Evolutionary conservation across 2,797 vertebrate species (phyloP).

Genomic region (Amblyraja radiata): DNA sequence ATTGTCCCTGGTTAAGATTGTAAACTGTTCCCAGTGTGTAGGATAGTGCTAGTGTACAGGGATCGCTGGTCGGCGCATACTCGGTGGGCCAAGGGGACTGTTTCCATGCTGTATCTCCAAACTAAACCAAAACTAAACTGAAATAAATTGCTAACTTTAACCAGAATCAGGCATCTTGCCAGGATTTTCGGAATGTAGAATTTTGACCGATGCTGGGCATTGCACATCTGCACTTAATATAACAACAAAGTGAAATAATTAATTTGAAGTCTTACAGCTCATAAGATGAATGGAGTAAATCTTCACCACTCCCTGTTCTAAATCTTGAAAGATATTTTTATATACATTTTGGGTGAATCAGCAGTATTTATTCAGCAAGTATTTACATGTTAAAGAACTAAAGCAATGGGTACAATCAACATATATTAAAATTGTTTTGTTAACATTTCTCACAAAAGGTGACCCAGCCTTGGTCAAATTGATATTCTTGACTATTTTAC

Average conservation of each 20-base stretch:
- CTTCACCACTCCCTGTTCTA: not conserved
- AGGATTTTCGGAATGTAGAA: not conserved
- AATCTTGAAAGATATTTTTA: not conserved
- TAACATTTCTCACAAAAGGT: not conserved
- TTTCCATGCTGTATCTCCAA: too few relatives aligned
- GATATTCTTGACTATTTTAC: not conserved
- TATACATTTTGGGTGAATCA: not conserved
- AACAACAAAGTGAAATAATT: not conserved
- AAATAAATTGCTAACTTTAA: too few relatives aligned
- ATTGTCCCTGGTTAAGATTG: too few relatives aligned
- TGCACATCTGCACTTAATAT: not conserved
- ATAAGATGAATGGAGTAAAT: not conserved
- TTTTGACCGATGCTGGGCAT: not conserved
- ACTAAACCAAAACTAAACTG: too few relatives aligned
- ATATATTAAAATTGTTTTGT: not conserved
- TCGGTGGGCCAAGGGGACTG: too few relatives aligned
- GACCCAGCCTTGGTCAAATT: too few relatives aligned
- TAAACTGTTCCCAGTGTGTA: too few relatives aligned
- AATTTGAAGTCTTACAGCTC: not conserved
- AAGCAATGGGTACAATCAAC: not conserved
- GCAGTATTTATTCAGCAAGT: not conserved
- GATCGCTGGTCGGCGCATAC: too few relatives aligned
- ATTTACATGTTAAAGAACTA: not conserved
- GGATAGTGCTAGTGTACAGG: too few relatives aligned
- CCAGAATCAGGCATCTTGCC: not conserved